Conservation (phyloP, 2,797 vertebrate species). For the Poeciliopsis infans region DNA sequence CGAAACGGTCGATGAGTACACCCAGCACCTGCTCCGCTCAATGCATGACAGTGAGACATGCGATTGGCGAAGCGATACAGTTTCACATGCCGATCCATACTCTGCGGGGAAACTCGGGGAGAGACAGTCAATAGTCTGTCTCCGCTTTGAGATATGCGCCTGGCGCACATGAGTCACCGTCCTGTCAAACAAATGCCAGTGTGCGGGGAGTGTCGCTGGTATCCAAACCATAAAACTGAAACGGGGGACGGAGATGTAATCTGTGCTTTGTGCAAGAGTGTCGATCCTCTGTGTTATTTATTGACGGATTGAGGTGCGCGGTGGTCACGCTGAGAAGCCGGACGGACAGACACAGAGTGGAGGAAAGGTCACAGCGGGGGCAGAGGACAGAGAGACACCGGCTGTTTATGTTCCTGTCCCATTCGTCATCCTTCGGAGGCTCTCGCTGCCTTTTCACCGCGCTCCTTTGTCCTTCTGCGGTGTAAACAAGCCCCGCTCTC, state of each 20-base stretch:
- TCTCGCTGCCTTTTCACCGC: constrained; percentile 50
- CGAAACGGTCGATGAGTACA: constrained; percentile 62
- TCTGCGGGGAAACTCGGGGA: constrained; percentile 13
- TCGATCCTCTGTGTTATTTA: constrained; percentile 46
- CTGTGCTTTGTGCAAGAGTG: constrained; percentile 50
- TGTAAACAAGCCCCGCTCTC: constrained; percentile 46
- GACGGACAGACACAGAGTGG: constrained; percentile 44
- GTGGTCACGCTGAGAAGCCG: constrained; percentile 40
- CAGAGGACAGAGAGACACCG: constrained; percentile 62
- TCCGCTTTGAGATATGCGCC: constrained; percentile 27
- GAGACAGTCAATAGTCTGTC: constrained; percentile 44
- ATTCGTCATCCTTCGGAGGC: constrained; percentile 62
- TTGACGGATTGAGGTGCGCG: constrained; percentile 52
- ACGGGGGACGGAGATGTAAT: constrained; percentile 39
- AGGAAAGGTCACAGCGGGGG: constrained; percentile 55
- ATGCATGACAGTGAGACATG: constrained; percentile 36
- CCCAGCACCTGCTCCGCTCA: constrained; percentile 45
- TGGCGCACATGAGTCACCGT: constrained; percentile 39
- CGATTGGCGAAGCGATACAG: not conserved
- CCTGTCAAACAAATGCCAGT: constrained; percentile 49
- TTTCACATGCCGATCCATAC: constrained; percentile 32
- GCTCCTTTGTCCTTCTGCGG: constrained; percentile 31
- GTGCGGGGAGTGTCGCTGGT: constrained; percentile 43
- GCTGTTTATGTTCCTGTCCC: constrained; percentile 69
- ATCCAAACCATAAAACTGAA: constrained; percentile 37